A percentile compares a stretch with the other conserved stretches of the same genome.
phyloP scores from a whole-genome alignment of 2,113 vertebrate species.

The Burhinus oedicnemus region DNA sequence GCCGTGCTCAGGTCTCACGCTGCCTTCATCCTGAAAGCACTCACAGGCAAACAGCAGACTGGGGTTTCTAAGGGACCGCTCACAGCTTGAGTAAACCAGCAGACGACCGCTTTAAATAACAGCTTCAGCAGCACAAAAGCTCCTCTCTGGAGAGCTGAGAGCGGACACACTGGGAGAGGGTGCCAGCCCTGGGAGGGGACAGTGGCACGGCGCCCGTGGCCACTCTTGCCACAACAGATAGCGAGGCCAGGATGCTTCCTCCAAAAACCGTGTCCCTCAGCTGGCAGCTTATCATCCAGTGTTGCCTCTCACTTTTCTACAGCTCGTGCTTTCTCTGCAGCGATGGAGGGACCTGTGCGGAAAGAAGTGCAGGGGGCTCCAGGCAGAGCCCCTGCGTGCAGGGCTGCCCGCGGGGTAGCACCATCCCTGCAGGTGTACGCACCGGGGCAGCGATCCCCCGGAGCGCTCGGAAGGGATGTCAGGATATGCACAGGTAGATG shows the following conservation, averaged over 20 bases:
- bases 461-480: background rate
- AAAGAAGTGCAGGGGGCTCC: background rate
- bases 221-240: background rate
- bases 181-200: background rate
- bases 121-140: background rate
- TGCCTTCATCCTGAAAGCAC: background rate
- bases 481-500: background rate
- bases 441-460: background rate
- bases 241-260: background rate
- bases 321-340: background rate
- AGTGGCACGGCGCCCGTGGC: fast-evolving
- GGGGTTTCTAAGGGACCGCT: background rate
- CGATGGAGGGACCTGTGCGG: fast-evolving
- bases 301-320: fast-evolving
- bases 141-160: background rate
- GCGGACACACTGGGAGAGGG: fast-evolving
- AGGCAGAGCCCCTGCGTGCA: background rate
- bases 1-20: fast-evolving
- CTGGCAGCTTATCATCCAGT: background rate
- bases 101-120: background rate
- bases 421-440: background rate
- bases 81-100: background rate
- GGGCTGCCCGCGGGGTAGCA: background rate
- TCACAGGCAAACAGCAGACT: background rate
- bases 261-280: background rate